phyloP scores from a whole-genome alignment of 2,888 invertebrate genomes.

The Latheticus oryzae region DNA sequence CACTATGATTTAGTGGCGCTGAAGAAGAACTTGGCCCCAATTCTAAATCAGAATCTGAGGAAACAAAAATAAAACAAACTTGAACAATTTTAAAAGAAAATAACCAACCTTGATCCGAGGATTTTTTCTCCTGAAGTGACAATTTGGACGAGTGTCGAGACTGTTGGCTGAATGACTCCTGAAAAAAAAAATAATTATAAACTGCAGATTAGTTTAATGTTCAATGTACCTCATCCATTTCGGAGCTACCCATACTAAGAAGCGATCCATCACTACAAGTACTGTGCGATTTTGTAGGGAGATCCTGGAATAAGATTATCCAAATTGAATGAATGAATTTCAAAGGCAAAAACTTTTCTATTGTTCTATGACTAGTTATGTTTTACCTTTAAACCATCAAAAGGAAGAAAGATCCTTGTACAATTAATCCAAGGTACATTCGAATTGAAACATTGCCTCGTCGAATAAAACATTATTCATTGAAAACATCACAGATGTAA shows the following conservation, averaged over 20 bases:
- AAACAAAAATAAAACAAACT: slow-evolving; percentile 4
- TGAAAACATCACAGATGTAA: slow-evolving; percentile 21
- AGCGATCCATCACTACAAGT: slow-evolving; percentile 81
- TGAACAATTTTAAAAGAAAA: slow-evolving; percentile 44
- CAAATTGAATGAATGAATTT: background rate
- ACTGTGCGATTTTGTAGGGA: slow-evolving; percentile 65
- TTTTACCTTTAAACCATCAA: slow-evolving; percentile 9
- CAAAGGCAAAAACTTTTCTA: background rate
- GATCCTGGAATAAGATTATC: slow-evolving; percentile 62
- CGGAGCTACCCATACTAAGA: slow-evolving; percentile 83
- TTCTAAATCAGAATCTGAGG: slow-evolving; percentile 62
- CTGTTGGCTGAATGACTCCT: slow-evolving; percentile 65
- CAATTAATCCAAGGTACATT: slow-evolving; percentile 53
- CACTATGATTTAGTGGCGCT: slow-evolving; percentile 80
- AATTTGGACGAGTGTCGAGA: slow-evolving; percentile 65
- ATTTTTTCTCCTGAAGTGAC: slow-evolving; percentile 63
- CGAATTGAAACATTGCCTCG: slow-evolving; percentile 42
- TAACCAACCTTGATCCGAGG: slow-evolving; percentile 55
- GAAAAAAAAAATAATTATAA: slow-evolving; percentile 44
- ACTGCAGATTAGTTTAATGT: slow-evolving; percentile 28
- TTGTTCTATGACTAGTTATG: background rate
- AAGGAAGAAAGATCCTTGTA: slow-evolving; percentile 54
- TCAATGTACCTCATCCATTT: slow-evolving; percentile 73
- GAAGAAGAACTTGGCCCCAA: slow-evolving; percentile 67
- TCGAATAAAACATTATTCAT: slow-evolving; percentile 48